phyloP scores from a whole-genome alignment of 2,888 invertebrate genomes.

The Cerceris rybyensis region DNA sequence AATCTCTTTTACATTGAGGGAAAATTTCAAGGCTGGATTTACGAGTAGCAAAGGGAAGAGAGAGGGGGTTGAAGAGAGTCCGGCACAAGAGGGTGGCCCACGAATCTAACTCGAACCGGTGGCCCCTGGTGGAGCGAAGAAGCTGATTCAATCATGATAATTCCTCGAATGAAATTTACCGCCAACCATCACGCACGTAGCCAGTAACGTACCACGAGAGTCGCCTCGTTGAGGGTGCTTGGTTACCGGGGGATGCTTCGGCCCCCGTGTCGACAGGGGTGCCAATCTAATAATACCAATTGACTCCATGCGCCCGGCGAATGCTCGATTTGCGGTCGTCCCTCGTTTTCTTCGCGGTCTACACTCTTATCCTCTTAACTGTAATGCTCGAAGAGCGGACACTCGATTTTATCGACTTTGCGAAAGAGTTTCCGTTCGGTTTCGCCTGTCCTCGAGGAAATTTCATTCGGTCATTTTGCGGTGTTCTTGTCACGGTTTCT shows the following conservation, averaged over 20 bases:
- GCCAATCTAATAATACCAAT: slow-evolving; percentile 82
- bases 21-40: slow-evolving; percentile 60
- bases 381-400: slow-evolving; percentile 51
- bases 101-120: slow-evolving; percentile 68
- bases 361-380: slow-evolving; percentile 60
- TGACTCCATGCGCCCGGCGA: slow-evolving; percentile 76
- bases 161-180: slow-evolving; percentile 81
- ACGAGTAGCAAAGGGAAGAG: slow-evolving; percentile 13
- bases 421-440: slow-evolving; percentile 37
- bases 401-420: slow-evolving; percentile 28
- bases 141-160: slow-evolving; percentile 82
- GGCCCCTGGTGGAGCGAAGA: slow-evolving; percentile 69
- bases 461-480: background rate
- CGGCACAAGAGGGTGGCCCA: slow-evolving; percentile 15
- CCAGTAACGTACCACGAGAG: slow-evolving; percentile 61
- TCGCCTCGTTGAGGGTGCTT: slow-evolving; percentile 55
- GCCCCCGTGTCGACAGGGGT: slow-evolving; percentile 69
- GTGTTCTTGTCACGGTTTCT: too few species aligned
- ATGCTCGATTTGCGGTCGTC: slow-evolving; percentile 76
- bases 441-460: slow-evolving; percentile 46
- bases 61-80: slow-evolving; percentile 21
- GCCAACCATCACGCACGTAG: slow-evolving; percentile 78
- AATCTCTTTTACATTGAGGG: slow-evolving; percentile 49
- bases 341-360: slow-evolving; percentile 68
- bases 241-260: slow-evolving; percentile 67